A percentile compares a stretch with the other conserved stretches of the same genome.
phyloP scores from a whole-genome alignment of 2,113 vertebrate species.

The Theristicus caerulescens region DNA sequence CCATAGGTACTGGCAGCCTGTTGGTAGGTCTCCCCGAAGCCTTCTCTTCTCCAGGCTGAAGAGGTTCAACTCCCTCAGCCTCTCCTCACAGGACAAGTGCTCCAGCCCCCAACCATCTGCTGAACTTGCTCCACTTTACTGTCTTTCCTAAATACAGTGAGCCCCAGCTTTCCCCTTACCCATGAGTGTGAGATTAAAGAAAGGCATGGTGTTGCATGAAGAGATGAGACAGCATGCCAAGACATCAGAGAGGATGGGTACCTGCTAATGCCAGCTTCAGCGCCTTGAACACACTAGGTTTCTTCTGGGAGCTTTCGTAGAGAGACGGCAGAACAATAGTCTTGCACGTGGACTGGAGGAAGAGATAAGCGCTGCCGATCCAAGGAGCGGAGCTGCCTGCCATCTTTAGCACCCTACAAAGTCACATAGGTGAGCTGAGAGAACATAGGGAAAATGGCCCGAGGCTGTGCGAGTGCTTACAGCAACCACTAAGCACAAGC shows the following conservation, averaged over 20 bases:
- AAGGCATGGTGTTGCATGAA: background rate
- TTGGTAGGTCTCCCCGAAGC: background rate
- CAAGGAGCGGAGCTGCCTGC: conserved; percentile 72
- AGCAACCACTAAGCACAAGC: background rate
- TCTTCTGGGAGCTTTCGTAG: conserved; percentile 82
- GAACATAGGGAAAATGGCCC: background rate
- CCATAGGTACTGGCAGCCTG: background rate
- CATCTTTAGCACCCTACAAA: conserved; percentile 74
- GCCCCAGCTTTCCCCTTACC: background rate
- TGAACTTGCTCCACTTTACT: background rate
- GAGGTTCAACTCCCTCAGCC: background rate
- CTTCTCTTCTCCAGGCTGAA: background rate
- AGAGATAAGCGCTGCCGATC: conserved; percentile 90
- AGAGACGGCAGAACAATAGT: conserved; percentile 77
- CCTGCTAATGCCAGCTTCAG: conserved; percentile 88
- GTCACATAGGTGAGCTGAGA: background rate
- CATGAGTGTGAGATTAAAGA: background rate
- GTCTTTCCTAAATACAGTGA: background rate
- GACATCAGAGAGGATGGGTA: conserved; percentile 28
- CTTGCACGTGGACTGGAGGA: conserved; percentile 81
- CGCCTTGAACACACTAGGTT: conserved; percentile 83
- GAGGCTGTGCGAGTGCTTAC: background rate
- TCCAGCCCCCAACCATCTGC: background rate
- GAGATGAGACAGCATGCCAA: background rate
- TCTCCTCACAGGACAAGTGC: background rate